These are phyloP conservation scores for Notoglanidium macrostoma DNA, from an alignment of 2,797 vertebrate species.

Conservation along the genomic window DNA sequence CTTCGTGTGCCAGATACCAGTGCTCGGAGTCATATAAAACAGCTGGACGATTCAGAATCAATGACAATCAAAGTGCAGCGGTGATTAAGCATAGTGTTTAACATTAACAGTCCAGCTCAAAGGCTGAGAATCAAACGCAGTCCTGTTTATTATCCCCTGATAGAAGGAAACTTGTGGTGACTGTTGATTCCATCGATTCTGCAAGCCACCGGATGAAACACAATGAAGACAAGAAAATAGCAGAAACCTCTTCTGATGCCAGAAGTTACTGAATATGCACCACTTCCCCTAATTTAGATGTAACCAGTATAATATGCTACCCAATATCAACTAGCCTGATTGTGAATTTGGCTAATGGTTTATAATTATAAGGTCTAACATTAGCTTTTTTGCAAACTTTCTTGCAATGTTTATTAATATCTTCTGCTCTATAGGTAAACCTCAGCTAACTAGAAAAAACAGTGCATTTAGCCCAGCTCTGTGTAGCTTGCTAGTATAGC, in stretches of 20 bases:
- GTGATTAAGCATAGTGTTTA: constrained; percentile 33
- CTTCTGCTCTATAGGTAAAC: not conserved
- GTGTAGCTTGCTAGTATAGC: not conserved
- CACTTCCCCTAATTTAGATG: not conserved
- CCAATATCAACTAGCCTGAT: not conserved
- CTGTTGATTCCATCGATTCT: not conserved
- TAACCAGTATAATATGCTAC: not conserved
- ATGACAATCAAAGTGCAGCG: constrained; percentile 36
- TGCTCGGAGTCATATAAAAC: constrained; percentile 45
- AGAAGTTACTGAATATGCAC: not conserved
- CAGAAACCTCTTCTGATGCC: not conserved
- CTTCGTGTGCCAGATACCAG: constrained; percentile 5
- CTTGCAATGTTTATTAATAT: not conserved
- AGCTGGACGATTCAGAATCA: constrained; percentile 27
- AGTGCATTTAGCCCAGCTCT: not conserved
- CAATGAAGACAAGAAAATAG: not conserved
- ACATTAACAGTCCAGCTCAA: constrained; percentile 13
- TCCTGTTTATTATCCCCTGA: not conserved
- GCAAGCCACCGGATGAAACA: not conserved
- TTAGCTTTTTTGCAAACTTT: not conserved
- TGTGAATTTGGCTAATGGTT: not conserved
- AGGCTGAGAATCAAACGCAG: not conserved
- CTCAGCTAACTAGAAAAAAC: not conserved
- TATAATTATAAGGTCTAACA: not conserved
- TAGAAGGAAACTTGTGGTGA: not conserved